Conservation (phyloP, 2,113 vertebrate species). For the Catharus fuscescens region DNA sequence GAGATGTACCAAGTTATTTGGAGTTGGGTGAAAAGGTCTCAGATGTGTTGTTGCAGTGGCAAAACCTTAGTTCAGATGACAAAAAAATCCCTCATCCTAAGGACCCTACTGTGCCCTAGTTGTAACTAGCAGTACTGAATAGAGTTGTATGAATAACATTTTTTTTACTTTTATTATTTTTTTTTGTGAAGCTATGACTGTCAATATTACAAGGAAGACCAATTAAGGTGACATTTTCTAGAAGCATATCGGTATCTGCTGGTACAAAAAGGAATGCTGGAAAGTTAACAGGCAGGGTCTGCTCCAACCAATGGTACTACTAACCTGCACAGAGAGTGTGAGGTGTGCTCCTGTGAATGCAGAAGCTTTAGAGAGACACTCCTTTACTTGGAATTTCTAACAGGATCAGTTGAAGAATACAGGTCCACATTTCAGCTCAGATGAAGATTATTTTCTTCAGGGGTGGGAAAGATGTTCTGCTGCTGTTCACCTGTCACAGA, state of each 20-base stretch:
- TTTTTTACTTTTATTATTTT: not conserved
- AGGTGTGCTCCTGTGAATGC: not conserved
- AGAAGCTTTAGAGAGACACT: not conserved
- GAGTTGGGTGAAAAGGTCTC: not conserved
- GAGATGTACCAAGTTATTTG: not conserved
- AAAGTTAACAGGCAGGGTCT: not conserved
- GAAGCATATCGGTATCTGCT: not conserved
- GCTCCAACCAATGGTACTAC: rapidly evolving
- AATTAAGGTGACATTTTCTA: not conserved
- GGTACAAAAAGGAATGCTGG: not conserved
- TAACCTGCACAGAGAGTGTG: not conserved
- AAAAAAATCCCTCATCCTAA: not conserved
- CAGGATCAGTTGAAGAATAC: not conserved
- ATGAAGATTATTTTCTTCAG: not conserved
- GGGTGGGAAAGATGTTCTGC: not conserved
- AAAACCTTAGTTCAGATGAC: not conserved
- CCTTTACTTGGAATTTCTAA: not conserved
- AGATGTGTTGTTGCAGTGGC: not conserved
- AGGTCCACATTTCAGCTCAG: not conserved
- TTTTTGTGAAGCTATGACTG: not conserved
- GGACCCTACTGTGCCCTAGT: not conserved
- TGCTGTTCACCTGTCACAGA: not conserved
- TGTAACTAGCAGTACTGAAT: not conserved
- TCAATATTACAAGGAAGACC: not conserved
- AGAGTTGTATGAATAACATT: not conserved